phyloP scores from a whole-genome alignment of 2,113 vertebrate genomes.

The Odontesthes bonariensis region DNA sequence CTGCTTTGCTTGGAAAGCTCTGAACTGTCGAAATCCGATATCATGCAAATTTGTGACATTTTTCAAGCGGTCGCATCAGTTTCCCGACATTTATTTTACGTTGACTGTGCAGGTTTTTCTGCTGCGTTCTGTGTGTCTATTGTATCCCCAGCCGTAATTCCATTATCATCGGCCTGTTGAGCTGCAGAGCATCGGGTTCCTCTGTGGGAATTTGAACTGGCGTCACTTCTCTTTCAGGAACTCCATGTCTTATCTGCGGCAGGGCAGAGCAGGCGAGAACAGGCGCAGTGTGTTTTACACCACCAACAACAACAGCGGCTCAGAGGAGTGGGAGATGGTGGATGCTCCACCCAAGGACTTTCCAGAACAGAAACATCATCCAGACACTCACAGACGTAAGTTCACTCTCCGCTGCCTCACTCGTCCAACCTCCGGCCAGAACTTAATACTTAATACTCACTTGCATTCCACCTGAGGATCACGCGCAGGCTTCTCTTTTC shows the following conservation, averaged over 20 bases:
- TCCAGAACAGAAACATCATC: conserved; percentile 84
- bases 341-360: conserved; percentile 89
- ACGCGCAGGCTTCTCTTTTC: conserved; percentile 6
- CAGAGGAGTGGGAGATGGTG: conserved; percentile 96
- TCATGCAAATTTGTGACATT: neutral
- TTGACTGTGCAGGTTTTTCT: neutral
- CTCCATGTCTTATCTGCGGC: conserved; percentile 92
- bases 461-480: neutral
- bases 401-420: neutral
- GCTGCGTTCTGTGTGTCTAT: neutral
- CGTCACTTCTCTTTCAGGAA: conserved; percentile 81
- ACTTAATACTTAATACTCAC: neutral
- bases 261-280: conserved; percentile 84
- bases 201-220: conserved; percentile 12
- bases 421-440: neutral
- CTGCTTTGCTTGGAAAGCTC: no score
- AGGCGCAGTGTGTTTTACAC: conserved; percentile 93
- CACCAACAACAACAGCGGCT: conserved; percentile 51
- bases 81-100: no score
- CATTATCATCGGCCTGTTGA: neutral
- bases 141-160: neutral
- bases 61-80: no score
- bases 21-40: no score
- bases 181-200: neutral
- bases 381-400: conserved; percentile 87